Percentiles rank a stretch among this genome's conserved stretches.
These are phyloP conservation scores for Ectemnius lituratus DNA, from an alignment of 2,888 invertebrate species.

Conservation along the genomic window DNA sequence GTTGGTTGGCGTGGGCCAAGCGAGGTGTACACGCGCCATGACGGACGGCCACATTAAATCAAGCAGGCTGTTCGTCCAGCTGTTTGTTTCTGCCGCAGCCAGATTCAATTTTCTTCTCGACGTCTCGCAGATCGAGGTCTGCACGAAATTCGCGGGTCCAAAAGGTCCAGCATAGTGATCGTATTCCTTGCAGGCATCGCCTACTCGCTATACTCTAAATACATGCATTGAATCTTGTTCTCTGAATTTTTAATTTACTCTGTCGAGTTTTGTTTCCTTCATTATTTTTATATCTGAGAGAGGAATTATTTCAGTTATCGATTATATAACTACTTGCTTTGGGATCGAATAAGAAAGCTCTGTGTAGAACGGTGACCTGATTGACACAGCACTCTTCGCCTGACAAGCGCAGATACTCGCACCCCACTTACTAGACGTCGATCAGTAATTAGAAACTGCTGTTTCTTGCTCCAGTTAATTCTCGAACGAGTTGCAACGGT, in stretches of 20 bases:
- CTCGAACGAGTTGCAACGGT: background rate
- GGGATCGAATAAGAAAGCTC: too few relatives aligned
- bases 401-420: background rate
- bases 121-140: conserved; percentile 69
- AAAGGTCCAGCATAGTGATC: conserved; percentile 51
- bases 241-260: too few relatives aligned
- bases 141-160: conserved; percentile 63
- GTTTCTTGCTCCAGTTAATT: background rate
- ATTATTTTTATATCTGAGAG: too few relatives aligned
- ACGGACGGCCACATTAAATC: conserved; percentile 72
- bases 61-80: conserved; percentile 56
- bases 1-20: conserved; percentile 29
- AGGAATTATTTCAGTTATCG: too few relatives aligned
- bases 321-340: too few relatives aligned
- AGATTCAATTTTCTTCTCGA: conserved; percentile 72
- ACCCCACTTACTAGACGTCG: conserved; percentile 12
- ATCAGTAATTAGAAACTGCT: conserved; percentile 1
- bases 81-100: conserved; percentile 66
- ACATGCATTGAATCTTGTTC: too few relatives aligned
- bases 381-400: too few relatives aligned
- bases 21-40: conserved; percentile 53
- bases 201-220: too few relatives aligned
- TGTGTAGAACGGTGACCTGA: too few relatives aligned
- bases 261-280: too few relatives aligned
- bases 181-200: conserved; percentile 15